phyloP scores from a whole-genome alignment of 2,888 invertebrate genomes.

The Synanthedon tipuliformis region DNA sequence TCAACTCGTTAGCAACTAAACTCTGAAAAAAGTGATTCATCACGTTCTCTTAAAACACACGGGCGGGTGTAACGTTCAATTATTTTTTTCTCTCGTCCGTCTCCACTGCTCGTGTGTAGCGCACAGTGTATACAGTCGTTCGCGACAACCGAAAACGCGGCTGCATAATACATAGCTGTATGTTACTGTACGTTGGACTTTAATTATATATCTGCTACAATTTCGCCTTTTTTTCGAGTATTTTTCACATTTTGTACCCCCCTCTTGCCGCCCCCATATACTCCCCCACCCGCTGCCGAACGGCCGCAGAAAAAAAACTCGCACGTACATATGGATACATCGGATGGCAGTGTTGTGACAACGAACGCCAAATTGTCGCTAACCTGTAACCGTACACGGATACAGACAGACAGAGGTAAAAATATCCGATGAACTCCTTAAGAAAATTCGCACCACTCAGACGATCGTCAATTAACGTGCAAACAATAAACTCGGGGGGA shows the following conservation, averaged over 20 bases:
- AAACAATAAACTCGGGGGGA: slow-evolving; percentile 10
- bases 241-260: slow-evolving; percentile 69
- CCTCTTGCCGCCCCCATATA: slow-evolving; percentile 28
- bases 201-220: slow-evolving; percentile 72
- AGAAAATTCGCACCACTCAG: neutral
- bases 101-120: slow-evolving; percentile 8
- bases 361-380: slow-evolving; percentile 1
- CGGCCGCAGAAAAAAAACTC: slow-evolving; percentile 53
- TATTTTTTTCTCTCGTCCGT: slow-evolving; percentile 31
- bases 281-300: slow-evolving; percentile 41
- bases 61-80: slow-evolving; percentile 26
- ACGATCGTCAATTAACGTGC: slow-evolving; percentile 12
- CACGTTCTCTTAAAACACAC: slow-evolving; percentile 7
- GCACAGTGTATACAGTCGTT: slow-evolving; percentile 18
- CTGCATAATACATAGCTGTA: slow-evolving; percentile 66
- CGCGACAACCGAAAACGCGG: slow-evolving; percentile 49
- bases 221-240: slow-evolving; percentile 71
- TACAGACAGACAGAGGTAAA: too few relatives aligned
- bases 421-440: neutral
- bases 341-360: slow-evolving; percentile 16
- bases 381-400: neutral
- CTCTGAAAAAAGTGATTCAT: slow-evolving; percentile 17
- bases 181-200: slow-evolving; percentile 63
- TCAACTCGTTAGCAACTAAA: slow-evolving; percentile 12
- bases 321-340: slow-evolving; percentile 40